These are phyloP conservation scores for Tenthredo distinguenda DNA, from an alignment of 2,888 invertebrate genomes.

Conservation along the genomic window DNA sequence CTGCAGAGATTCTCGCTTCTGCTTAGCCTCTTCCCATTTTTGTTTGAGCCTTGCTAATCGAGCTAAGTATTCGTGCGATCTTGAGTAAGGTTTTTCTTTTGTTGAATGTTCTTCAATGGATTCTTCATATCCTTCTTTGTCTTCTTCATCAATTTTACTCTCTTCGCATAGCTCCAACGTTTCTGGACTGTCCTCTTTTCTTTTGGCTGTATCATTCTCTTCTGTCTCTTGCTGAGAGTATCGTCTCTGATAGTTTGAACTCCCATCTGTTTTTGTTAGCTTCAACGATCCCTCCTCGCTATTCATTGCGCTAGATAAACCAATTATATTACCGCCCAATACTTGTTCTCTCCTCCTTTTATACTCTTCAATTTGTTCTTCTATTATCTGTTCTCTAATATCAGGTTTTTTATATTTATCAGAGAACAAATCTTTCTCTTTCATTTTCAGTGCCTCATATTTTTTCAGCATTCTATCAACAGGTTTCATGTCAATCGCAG, in stretches of 20 bases:
- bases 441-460: conserved; percentile 63
- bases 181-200: conserved; percentile 54
- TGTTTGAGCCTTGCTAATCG: conserved; percentile 65
- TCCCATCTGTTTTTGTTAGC: conserved; percentile 23
- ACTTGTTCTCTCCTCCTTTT: conserved; percentile 74
- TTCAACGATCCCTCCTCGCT: conserved; percentile 17
- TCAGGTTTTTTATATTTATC: conserved; percentile 67
- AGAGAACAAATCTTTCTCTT: conserved; percentile 67
- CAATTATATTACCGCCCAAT: conserved; percentile 63
- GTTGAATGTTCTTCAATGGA: neutral
- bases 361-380: conserved; percentile 75
- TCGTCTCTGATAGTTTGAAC: conserved; percentile 1
- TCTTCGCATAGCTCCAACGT: neutral
- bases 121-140: neutral
- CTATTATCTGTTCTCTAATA: conserved; percentile 72
- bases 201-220: conserved; percentile 52
- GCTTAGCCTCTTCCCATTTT: conserved; percentile 70
- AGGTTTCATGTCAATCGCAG: conserved; percentile 63
- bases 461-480: conserved; percentile 66
- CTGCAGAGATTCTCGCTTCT: conserved; percentile 65
- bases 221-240: conserved; percentile 42
- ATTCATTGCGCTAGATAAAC: conserved; percentile 45
- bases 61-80: conserved; percentile 64
- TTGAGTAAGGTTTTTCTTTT: conserved; percentile 56
- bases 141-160: neutral